A percentile compares a stretch with the other conserved stretches of the same genome.
Conservation (phyloP, 2,113 vertebrate genomes). For the Thamnaconus septentrionalis region DNA sequence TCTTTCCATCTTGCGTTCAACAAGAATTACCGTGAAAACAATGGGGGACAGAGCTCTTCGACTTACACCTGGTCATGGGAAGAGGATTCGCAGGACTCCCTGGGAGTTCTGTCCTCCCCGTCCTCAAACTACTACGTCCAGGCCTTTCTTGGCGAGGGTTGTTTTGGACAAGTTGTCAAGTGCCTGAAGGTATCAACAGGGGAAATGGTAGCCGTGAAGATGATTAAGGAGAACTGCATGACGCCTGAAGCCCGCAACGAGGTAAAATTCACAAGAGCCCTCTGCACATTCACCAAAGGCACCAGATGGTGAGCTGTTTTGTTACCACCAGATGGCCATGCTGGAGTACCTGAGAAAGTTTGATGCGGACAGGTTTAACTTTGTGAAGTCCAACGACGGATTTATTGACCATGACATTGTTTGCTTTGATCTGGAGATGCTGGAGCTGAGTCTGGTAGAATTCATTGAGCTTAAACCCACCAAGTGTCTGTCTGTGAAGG, state of each 20-base stretch:
- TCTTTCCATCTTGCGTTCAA: too few relatives aligned
- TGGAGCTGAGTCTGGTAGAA: slow-evolving; percentile 1
- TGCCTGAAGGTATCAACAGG: too few relatives aligned
- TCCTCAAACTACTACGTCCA: not conserved
- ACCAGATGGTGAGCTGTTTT: not conserved
- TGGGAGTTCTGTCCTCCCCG: not conserved
- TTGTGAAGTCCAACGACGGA: not conserved
- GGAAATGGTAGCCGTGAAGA: too few relatives aligned
- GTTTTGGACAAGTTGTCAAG: slow-evolving; percentile 4
- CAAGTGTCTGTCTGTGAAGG: not conserved
- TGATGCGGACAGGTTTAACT: slow-evolving; percentile 13
- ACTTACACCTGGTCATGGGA: not conserved
- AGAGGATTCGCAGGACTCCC: not conserved
- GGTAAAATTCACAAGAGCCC: not conserved
- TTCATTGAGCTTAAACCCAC: not conserved
- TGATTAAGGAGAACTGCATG: too few relatives aligned
- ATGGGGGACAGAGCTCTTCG: too few relatives aligned
- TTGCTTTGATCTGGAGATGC: slow-evolving; percentile 20
- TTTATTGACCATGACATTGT: not conserved
- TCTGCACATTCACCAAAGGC: not conserved
- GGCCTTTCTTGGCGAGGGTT: not conserved
- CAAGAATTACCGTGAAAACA: too few relatives aligned
- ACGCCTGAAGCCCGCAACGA: not conserved
- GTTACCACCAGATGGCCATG: not conserved
- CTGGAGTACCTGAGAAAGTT: not conserved